phyloP scores from a whole-genome alignment of 1,140 invertebrate species.

The Tigriopus japonicus region DNA sequence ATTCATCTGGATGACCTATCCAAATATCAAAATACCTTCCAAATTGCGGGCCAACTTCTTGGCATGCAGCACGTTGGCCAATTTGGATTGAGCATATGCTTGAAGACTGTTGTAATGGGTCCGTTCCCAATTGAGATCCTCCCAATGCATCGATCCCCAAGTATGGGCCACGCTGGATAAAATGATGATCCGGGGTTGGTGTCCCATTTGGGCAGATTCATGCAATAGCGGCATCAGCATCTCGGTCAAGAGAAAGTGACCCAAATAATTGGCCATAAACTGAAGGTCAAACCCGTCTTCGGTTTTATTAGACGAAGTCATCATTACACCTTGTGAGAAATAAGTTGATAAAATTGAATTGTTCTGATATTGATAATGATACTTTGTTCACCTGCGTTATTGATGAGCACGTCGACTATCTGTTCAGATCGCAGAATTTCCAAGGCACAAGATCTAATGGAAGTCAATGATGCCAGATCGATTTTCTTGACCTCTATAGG shows the following conservation, averaged over 20 bases:
- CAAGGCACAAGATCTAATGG: background rate
- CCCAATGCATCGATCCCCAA: background rate
- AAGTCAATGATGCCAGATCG: background rate
- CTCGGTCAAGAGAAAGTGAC: constrained; percentile 20
- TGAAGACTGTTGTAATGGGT: background rate
- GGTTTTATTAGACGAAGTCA: background rate
- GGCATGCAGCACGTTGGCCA: background rate
- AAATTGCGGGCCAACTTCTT: background rate
- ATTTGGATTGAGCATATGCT: background rate
- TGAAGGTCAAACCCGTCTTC: constrained; percentile 9
- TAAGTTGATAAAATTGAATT: too few species aligned
- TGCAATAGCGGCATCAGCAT: background rate
- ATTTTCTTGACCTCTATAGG: background rate
- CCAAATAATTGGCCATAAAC: constrained; percentile 20
- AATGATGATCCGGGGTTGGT: background rate
- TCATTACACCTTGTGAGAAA: background rate
- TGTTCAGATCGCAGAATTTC: background rate
- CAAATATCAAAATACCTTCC: background rate
- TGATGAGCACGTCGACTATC: background rate
- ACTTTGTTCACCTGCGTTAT: background rate
- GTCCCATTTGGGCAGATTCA: background rate
- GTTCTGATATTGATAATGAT: too few species aligned
- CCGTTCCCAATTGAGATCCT: background rate
- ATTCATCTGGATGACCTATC: too few species aligned
- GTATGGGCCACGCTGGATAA: background rate